Base-by-base conservation (phyloP, 2,113 vertebrate species). In the Atherinomorus stipes region DNA sequence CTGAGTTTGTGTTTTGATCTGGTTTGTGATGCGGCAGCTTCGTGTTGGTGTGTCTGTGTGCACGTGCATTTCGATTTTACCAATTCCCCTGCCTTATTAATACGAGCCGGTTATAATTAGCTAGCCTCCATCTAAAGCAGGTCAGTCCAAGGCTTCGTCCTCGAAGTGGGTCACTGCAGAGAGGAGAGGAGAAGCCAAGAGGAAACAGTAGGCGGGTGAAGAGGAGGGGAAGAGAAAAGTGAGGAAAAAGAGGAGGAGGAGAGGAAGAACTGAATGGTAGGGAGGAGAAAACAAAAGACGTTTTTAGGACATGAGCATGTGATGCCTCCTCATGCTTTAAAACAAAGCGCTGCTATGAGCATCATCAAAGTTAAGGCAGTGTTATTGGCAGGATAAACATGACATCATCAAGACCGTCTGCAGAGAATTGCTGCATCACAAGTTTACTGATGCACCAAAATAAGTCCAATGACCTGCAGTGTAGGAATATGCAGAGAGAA, bases 121-220 rank as follows among this genome's bases (percentile, higher is more conserved):
- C 83, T 60, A 79, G 77, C 88, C 87, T 90, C 78, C 63, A 91
- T 93, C 77, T 83, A 93, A 93, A 94, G 73, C 87, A 93, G 93
- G 93, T 83, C 91, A 92, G 84, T 85, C 76, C 88, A 60, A 81
- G 81, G 81, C 89, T 90, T 69, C 61, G 10, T 63, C 28, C 49
- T 74, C 77, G 86, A 94, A 93, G 82, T 94, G 91, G 93, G 93
- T 93, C 92, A 93, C 57, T 87, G 89, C 78, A 87, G 85, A 80
- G 88, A 61, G 40, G 23, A 34, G 71, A 76, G 65, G 71, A 73
- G 80, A 84, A 7, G 28, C 47, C 22, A 21, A 51, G 49, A 50
- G 53, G 40, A 38, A 42, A 25, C 16, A 34, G 49, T 42, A 71
- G 69, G 45, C 26, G 61, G 49, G 42, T 57, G 11, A 57, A 50